A percentile compares a stretch with the other conserved stretches of the same genome.
Conservation (phyloP, 2,113 vertebrate species). For the Rhipidura dahli region DNA sequence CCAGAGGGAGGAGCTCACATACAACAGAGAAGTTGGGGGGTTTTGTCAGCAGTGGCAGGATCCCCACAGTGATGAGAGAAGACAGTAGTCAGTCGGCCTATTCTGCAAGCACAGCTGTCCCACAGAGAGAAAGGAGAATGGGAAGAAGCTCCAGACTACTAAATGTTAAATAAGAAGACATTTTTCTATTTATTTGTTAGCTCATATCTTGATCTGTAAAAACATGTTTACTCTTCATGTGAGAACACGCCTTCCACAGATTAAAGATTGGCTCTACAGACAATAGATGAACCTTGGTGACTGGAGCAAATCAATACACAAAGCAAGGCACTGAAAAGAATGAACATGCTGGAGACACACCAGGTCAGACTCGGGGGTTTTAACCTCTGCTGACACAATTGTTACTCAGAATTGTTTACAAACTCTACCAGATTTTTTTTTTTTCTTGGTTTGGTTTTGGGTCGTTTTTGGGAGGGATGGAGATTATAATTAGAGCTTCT, state of each 20-base stretch:
- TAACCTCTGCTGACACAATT: background rate
- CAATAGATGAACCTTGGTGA: background rate
- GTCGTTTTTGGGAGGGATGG: rapidly evolving
- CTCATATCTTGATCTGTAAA: background rate
- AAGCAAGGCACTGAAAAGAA: background rate
- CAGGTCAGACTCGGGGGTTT: background rate
- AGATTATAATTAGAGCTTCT: background rate
- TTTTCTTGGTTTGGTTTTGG: background rate
- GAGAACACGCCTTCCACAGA: background rate
- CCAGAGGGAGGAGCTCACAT: background rate
- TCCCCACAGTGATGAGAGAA: background rate
- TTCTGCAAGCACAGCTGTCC: background rate
- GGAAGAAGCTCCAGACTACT: background rate
- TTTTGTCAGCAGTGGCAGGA: background rate
- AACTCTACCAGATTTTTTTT: background rate
- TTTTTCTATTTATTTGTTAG: background rate
- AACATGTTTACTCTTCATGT: background rate
- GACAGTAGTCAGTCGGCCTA: background rate
- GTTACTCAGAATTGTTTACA: background rate
- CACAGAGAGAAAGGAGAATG: background rate
- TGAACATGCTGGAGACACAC: background rate
- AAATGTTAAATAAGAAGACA: background rate
- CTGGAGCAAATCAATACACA: background rate
- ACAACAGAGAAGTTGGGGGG: background rate
- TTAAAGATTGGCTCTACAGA: background rate